These are phyloP conservation scores for Ailurus styani DNA, from an alignment of 2,113 vertebrate species.

Conservation along the genomic window DNA sequence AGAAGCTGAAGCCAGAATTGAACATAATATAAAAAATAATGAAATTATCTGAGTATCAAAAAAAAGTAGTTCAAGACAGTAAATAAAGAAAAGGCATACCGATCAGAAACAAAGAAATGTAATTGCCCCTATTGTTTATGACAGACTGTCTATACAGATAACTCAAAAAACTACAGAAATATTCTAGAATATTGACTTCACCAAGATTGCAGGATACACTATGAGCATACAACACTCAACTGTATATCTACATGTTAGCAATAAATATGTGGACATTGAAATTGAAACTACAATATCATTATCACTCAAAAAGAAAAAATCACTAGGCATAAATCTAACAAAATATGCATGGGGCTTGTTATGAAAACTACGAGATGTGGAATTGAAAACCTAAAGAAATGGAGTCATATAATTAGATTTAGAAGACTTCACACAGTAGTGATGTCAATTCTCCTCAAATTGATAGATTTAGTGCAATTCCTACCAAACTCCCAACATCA, in stretches of 20 bases:
- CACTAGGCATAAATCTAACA: background rate
- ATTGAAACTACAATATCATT: background rate
- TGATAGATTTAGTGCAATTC: background rate
- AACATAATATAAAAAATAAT: too few species aligned
- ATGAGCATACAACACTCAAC: background rate
- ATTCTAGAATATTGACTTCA: background rate
- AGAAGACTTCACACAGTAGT: background rate
- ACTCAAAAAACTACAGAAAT: background rate
- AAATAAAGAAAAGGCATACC: background rate
- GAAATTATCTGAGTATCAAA: too few species aligned
- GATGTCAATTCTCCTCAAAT: background rate
- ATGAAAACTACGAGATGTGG: background rate
- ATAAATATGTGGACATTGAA: background rate
- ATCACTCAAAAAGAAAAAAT: background rate
- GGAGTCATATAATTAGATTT: background rate
- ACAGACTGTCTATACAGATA: background rate
- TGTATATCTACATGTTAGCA: background rate
- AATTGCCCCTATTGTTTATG: background rate
- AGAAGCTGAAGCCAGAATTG: background rate
- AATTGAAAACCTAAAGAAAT: background rate
- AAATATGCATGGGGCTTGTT: background rate
- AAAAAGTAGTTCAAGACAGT: background rate
- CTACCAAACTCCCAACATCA: background rate
- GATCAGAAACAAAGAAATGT: background rate
- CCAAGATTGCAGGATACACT: background rate